Evolutionary conservation across 2,888 invertebrate genomes (phyloP).

Genomic region (Hemithea aestivaria): DNA sequence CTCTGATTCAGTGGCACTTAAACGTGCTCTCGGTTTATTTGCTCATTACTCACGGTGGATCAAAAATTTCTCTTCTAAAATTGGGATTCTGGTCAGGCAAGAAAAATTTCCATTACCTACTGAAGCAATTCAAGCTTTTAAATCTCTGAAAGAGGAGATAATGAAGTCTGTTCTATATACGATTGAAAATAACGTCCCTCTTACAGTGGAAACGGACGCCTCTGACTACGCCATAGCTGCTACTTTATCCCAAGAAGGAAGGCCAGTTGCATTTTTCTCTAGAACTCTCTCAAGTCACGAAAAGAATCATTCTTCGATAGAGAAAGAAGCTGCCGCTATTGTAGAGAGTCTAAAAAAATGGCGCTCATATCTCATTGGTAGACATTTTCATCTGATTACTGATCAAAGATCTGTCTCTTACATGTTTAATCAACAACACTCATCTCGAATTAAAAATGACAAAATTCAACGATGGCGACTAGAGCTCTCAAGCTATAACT

Average conservation of each 20-base stretch:
- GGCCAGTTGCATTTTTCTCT: background rate
- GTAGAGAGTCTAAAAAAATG: background rate
- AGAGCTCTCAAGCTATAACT: no score
- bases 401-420: background rate
- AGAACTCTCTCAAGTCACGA: background rate
- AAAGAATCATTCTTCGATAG: background rate
- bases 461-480: background rate
- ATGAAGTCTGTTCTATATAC: background rate
- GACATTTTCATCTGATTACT: background rate
- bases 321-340: background rate
- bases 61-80: no score
- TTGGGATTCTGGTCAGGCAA: no score
- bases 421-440: background rate
- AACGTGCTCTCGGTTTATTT: background rate
- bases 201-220: background rate
- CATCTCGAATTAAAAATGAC: slow-evolving; percentile 1
- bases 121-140: no score
- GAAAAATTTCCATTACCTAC: no score
- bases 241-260: background rate
- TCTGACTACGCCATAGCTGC: background rate
- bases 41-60: no score
- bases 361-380: background rate
- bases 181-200: background rate
- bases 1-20: no score
- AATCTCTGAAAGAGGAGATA: no score